A percentile compares a stretch with the other conserved stretches of the same genome.
Conservation (phyloP, 2,797 vertebrate species). For the Pterois miles region DNA sequence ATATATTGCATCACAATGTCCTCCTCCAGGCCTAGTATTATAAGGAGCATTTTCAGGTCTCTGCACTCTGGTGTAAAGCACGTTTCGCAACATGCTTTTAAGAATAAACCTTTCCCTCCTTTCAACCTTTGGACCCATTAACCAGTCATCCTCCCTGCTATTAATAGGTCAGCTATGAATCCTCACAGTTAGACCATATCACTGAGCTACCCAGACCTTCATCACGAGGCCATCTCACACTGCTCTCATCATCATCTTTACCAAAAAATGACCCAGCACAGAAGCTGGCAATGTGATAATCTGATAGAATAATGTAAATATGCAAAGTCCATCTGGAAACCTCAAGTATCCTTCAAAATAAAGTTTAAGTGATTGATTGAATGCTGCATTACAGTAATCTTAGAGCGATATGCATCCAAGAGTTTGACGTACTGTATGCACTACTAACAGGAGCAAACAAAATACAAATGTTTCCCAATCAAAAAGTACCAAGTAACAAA, state of each 20-base stretch:
- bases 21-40: not conserved
- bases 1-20: not conserved
- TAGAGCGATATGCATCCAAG: not conserved
- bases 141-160: slow-evolving; percentile 42
- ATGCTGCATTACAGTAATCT: not conserved
- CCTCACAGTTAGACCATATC: slow-evolving; percentile 15
- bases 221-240: not conserved
- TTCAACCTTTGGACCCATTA: slow-evolving; percentile 74
- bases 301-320: not conserved
- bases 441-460: not conserved
- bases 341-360: not conserved
- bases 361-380: not conserved
- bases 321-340: not conserved
- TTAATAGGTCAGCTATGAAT: slow-evolving; percentile 56
- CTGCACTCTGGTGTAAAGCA: slow-evolving; percentile 1
- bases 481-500: slow-evolving; percentile 4
- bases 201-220: slow-evolving; percentile 1
- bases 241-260: not conserved
- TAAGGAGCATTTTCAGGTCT: slow-evolving; percentile 20
- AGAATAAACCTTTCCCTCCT: slow-evolving; percentile 39
- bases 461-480: not conserved
- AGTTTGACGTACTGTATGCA: not conserved
- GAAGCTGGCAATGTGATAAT: not conserved
- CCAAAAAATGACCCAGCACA: not conserved
- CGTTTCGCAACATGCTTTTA: slow-evolving; percentile 63